Conservation (phyloP, 2,797 vertebrate genomes). For the Eospalax fontanierii region DNA sequence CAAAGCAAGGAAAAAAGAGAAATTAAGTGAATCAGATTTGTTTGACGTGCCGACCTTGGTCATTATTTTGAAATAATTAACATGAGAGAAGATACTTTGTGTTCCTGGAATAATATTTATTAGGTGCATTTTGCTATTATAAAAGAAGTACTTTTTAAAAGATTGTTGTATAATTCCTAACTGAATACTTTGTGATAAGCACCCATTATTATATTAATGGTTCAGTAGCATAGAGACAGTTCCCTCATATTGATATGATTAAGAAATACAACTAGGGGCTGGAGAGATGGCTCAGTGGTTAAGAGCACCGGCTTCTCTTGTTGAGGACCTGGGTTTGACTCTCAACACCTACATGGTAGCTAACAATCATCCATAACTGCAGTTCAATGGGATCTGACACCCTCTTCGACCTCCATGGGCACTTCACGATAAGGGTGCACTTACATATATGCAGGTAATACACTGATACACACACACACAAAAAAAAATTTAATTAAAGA, state of each 20-base stretch:
- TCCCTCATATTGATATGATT: not conserved
- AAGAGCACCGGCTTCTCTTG: too few species aligned
- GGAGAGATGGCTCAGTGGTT: too few species aligned
- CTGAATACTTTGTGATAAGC: conserved; percentile 15
- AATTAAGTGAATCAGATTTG: not conserved
- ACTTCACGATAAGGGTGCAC: too few species aligned
- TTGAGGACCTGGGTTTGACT: too few species aligned
- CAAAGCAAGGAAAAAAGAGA: not conserved
- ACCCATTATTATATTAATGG: conserved; percentile 3
- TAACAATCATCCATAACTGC: too few species aligned
- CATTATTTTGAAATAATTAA: conserved; percentile 55
- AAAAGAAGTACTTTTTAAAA: not conserved
- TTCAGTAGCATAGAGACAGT: not conserved
- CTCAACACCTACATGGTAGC: too few species aligned
- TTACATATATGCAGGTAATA: too few species aligned
- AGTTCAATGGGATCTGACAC: too few species aligned
- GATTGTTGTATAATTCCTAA: conserved; percentile 23
- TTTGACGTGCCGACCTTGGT: not conserved
- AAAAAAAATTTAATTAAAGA: too few species aligned
- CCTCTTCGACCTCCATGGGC: too few species aligned
- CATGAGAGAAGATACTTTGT: not conserved
- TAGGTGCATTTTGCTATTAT: not conserved
- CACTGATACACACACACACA: too few species aligned
- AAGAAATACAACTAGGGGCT: conserved; percentile 28
- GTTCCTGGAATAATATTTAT: conserved; percentile 3